Evolutionary conservation across 2,888 invertebrate species (phyloP), one percentile per base, ranked within the genome.

Genomic region (Rotaria socialis): DNA sequence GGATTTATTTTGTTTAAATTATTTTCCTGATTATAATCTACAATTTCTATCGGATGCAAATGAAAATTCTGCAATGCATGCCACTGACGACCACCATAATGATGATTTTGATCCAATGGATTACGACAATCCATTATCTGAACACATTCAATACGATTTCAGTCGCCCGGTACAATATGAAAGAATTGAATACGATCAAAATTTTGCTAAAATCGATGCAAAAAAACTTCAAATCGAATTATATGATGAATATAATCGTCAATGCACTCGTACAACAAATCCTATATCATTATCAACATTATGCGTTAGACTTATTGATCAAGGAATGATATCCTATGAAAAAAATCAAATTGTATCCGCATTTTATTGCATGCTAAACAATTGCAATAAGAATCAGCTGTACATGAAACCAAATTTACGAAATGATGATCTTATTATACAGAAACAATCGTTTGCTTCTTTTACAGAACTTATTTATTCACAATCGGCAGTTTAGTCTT

Each of bases 351-450:
- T 80, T 80, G n/a, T 47, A 43, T 80, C 80, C 2, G 43, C 80
- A 47, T 80, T 80, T 47, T 80, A 80, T 80, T 80, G 80, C n/a
- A 80, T 80, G 80, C 24, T 80, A n/a, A 80, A 47, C 16, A 80
- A 80, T 80, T 80, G 80, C n/a, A 80, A 80, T 47, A 47, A 80
- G n/a, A 80, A 80, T 47, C 22, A 80, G 0, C 47, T 80, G 19
- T 80, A 47, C 14, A 80, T 80, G 80, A 80, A 80, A 80, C 24
- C 22, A 24, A 80, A 43, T 80, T 14, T 4, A 47, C 43, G n/a
- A 24, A 47, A 14, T 47, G 47, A 80, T 47, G 80, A 80, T 80
- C 24, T 80, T 22, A 47, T 80, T 14, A 80, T 80, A 47, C 43
- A 47, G 14, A 43, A 47, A 47, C 43, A 80, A n/a, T 47, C 80